phyloP scores from a whole-genome alignment of 2,797 vertebrate genomes.

The Notamacropus eugenii region DNA sequence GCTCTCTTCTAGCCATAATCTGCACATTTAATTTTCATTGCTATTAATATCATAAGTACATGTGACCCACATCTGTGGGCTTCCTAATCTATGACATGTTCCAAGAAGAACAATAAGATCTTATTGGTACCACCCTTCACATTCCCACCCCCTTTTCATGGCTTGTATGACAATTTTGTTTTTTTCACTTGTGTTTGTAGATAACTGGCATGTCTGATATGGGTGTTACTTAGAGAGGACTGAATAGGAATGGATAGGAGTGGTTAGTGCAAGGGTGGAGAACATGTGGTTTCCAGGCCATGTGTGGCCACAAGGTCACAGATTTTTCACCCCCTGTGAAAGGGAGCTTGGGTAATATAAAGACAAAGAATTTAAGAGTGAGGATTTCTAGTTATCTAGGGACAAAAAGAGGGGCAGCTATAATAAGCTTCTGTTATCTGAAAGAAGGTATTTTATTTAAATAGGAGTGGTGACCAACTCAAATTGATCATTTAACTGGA shows the following conservation, averaged over 20 bases:
- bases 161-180: neutral
- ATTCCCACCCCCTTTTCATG: neutral
- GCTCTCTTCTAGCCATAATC: neutral
- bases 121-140: neutral
- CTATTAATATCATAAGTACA: neutral
- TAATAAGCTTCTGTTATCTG: neutral
- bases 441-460: neutral
- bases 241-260: neutral
- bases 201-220: neutral
- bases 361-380: neutral
- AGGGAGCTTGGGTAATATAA: neutral
- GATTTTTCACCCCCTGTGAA: neutral
- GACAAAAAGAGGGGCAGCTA: neutral
- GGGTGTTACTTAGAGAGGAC: neutral
- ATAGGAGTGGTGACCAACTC: neutral
- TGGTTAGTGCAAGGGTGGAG: too few species aligned
- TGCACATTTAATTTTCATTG: neutral
- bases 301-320: too few species aligned
- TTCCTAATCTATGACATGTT: slow-evolving; percentile 15
- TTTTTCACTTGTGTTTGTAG: neutral
- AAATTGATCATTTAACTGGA: neutral
- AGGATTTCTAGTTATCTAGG: neutral
- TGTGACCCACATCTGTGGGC: neutral
- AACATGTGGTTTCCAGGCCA: too few species aligned
- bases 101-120: neutral